These are phyloP conservation scores for Archaeoteleia sp. DNA, from an alignment of 2,888 invertebrate species.

Conservation along the genomic window DNA sequence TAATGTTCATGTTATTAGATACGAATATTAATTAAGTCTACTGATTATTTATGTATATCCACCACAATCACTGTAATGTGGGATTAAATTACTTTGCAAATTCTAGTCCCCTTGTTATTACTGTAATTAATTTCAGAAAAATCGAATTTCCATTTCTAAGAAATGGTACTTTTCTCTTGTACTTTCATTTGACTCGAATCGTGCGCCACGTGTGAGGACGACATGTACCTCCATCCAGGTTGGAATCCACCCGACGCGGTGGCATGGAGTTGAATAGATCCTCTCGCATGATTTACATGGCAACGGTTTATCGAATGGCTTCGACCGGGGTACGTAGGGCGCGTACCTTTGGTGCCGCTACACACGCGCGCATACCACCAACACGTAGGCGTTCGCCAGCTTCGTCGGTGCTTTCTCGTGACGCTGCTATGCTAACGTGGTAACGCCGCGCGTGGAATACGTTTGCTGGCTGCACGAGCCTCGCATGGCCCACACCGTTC, in stretches of 20 bases:
- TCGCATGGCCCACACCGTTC: not conserved
- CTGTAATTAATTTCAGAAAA: too few relatives aligned
- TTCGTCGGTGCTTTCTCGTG: slow-evolving; percentile 59
- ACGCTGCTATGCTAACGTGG: slow-evolving; percentile 69
- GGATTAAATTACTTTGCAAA: too few relatives aligned
- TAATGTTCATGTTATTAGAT: too few relatives aligned
- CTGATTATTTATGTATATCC: too few relatives aligned
- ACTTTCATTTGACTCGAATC: slow-evolving; percentile 7
- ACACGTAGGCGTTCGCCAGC: slow-evolving; percentile 53
- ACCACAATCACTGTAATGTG: too few relatives aligned
- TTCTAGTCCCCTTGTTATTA: too few relatives aligned
- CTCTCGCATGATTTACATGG: slow-evolving; percentile 65
- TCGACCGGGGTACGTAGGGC: slow-evolving; percentile 35
- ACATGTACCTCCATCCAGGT: not conserved
- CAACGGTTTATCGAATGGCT: slow-evolving; percentile 52
- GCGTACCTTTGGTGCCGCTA: slow-evolving; percentile 34
- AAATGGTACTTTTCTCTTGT: slow-evolving; percentile 14
- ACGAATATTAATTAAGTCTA: too few relatives aligned
- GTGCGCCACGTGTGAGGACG: slow-evolving; percentile 41
- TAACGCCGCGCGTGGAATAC: slow-evolving; percentile 69
- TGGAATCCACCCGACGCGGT: slow-evolving; percentile 29
- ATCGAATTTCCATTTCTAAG: slow-evolving; percentile 34
- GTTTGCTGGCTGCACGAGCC: slow-evolving; percentile 34
- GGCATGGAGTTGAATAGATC: slow-evolving; percentile 59
- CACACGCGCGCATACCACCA: slow-evolving; percentile 37